These are phyloP conservation scores for Sminthurinus aureus DNA, from an alignment of 2,888 invertebrate genomes.

Conservation along the genomic window DNA sequence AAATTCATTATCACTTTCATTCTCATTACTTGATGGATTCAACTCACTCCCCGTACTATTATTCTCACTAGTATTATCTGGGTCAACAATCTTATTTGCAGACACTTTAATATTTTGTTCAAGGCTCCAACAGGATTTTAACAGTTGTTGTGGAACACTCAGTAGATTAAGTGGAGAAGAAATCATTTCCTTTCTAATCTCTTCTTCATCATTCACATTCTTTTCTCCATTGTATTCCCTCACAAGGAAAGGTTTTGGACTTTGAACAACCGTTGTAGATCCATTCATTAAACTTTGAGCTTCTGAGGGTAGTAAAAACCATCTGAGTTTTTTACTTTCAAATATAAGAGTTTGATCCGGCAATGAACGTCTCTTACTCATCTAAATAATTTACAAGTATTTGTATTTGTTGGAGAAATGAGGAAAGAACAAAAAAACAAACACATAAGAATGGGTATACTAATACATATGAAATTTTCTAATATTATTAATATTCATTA, in stretches of 20 bases:
- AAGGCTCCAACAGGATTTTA: constrained; percentile 34
- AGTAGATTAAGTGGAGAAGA: background rate
- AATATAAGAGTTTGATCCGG: constrained; percentile 79
- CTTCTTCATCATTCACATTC: background rate
- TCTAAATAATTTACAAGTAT: constrained; percentile 60
- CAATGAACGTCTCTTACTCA: constrained; percentile 76
- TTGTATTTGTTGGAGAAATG: background rate
- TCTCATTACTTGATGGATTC: constrained; percentile 47
- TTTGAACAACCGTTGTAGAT: background rate
- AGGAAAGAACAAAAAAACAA: background rate
- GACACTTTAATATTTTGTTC: constrained; percentile 17
- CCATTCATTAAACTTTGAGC: constrained; percentile 73
- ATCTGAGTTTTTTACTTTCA: constrained; percentile 76
- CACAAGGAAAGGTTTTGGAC: constrained; percentile 34
- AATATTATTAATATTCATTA: background rate
- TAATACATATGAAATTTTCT: background rate
- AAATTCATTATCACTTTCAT: constrained; percentile 54
- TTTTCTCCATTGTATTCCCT: background rate
- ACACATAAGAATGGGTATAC: background rate
- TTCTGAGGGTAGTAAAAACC: constrained; percentile 91
- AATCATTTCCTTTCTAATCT: background rate
- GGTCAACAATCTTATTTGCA: constrained; percentile 8
- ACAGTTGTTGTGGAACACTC: constrained; percentile 25
- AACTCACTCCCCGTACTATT: constrained; percentile 49
- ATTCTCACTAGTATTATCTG: constrained; percentile 12